These are phyloP conservation scores for Caenorhabditis drosophilae DNA, from an alignment of 2,888 invertebrate genomes.

Conservation along the genomic window DNA sequence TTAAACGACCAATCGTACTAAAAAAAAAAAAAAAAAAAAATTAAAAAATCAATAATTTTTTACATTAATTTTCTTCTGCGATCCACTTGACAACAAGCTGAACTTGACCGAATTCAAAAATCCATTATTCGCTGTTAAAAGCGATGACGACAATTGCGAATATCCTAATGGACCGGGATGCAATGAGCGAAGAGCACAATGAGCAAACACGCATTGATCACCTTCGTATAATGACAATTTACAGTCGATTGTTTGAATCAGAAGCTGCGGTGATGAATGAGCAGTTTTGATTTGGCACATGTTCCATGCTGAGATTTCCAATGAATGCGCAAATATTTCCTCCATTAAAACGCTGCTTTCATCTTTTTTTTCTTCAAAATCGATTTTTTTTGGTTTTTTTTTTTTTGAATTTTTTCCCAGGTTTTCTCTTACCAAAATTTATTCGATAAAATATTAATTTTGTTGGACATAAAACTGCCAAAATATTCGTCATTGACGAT, in stretches of 20 bases:
- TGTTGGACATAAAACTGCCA: constrained; percentile 26
- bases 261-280: constrained; percentile 15
- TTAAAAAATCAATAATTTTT: constrained; percentile 1
- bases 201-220: constrained; percentile 43
- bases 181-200: constrained; percentile 32
- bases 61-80: constrained; percentile 41
- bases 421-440: constrained; percentile 11
- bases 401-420: no score
- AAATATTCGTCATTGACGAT: constrained; percentile 2
- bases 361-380: constrained; percentile 12
- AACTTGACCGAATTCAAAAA: constrained; percentile 35
- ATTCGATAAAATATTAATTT: constrained; percentile 21
- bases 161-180: constrained; percentile 49
- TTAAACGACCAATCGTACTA: constrained; percentile 51
- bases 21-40: constrained; percentile 3
- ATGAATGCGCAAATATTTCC: constrained; percentile 36
- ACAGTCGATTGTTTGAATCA: constrained; percentile 47
- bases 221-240: constrained; percentile 38
- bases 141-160: constrained; percentile 19
- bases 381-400: no score
- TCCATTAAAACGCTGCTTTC: constrained; percentile 16
- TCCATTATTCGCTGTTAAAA: constrained; percentile 37
- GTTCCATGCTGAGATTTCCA: constrained; percentile 37
- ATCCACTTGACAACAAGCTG: constrained; percentile 36
- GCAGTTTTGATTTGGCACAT: constrained; percentile 35